Base-by-base conservation (phyloP, 1,140 invertebrate species). In the Platorchestia sp. region DNA sequence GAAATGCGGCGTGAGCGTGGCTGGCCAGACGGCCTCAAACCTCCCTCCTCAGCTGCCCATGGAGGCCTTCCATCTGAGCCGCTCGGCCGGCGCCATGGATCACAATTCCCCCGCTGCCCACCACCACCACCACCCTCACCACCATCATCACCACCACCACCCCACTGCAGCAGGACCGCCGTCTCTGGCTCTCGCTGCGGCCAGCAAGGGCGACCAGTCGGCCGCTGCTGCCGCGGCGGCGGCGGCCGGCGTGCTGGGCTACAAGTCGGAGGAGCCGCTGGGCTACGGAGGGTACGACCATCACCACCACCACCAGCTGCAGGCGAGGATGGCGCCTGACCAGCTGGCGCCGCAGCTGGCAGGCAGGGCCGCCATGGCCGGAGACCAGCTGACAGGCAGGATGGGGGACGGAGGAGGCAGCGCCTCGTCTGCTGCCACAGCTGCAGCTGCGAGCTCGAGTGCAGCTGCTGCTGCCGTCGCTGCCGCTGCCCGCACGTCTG, bases 201-300 rank as follows among this genome's bases (percentile, higher is more conserved):
- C 95, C 43, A 91, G 95, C 41, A 95, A 96, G 19, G 95, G 95
- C 41, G 95, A 96, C 59, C 96, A 95, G 41, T 95, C 95, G 10
- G 91, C 93, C 22, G 95, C 96, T 53, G 53, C 95, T n/a, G 95
- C 95, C 95, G 95, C 95, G 44, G 96, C 96, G 41, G 95, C 96
- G 36, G 95, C 96, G 1, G 96, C 96, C 45, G 47, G 95, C 43
- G 95, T 96, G n/a, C 86, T 96, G 6, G 75, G 95, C 22, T 96
- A 96, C 86, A 96, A 96, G 75, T 95, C 95, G 0, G 96, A 96
- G 86, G 96, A 96, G 59, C 95, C 96, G 42, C 44, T 96, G 27
- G 86, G 90, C 16, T 96, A 96, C 45, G 95, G 95, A 0, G 45
- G 91, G 1, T 93, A 93, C 45, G 91, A 93, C 45, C 91, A 93